Evolutionary conservation across 2,797 vertebrate genomes (phyloP), one percentile per base, ranked within the genome.

Genomic region (Myiotriccus ornatus): DNA sequence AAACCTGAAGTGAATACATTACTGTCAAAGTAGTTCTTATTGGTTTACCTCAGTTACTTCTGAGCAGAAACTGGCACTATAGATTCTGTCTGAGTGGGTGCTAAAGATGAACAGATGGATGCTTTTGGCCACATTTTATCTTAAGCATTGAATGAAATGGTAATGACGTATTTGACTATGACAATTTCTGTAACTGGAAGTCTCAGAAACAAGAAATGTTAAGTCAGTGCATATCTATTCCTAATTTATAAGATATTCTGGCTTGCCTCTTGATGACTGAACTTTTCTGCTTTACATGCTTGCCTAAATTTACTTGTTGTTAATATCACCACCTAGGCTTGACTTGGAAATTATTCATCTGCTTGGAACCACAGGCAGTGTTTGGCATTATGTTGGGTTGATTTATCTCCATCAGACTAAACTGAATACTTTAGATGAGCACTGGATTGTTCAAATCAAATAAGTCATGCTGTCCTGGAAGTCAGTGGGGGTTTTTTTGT

Each of bases 21-120:
- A 85, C 84, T 95, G 92, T 92, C 91, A 90, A 86, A 88, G 65
- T 39, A 56, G 68, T 77, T 95, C 84, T 92, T 94, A 80, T 39
- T 93, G 78, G 64, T 89, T 91, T 94, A 91, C 73, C 85, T 89
- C 17, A 1, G 47, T 81, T 73, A 71, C 67, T 92, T 91, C 68
- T 76, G 35, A 86, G 73, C 50, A 93, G 65, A 93, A 92, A 81
- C 60, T 96, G 87, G 76, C 89, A 79, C 57, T 76, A 65, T 76
- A 70, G 62, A 34, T 83, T 85, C 43, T 90, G 43, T 74, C 92
- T 96, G 89, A 73, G 83, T 75, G 76, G 84, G 85, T 81, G 94
- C 84, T 96, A 88, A 95, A 88, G 86, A 93, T 56, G 95, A 96
- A 85, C 94, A 96, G 94, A 96, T 95, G 94, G 92, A 62, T 78